Conservation (phyloP, 2,797 vertebrate genomes). For the Melanotaenia parkinsoni region DNA sequence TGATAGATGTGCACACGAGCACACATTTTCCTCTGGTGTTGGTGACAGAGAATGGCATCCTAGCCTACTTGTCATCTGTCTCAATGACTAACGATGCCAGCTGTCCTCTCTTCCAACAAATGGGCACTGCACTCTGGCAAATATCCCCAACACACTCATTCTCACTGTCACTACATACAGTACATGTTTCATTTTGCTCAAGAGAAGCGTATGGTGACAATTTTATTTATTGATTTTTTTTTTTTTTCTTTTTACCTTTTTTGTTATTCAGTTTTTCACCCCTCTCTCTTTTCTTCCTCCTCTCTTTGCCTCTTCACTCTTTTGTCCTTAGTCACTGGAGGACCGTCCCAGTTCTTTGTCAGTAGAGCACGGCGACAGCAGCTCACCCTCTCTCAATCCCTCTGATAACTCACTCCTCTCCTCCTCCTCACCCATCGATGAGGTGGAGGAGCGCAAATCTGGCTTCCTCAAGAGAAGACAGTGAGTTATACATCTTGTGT, state of each 20-base stretch:
- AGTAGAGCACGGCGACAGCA: conserved; percentile 94
- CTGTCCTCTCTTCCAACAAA: conserved; percentile 68
- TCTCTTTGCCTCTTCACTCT: neutral
- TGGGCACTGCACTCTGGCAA: conserved; percentile 33
- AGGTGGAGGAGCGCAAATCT: conserved; percentile 95
- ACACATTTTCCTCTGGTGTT: conserved; percentile 42
- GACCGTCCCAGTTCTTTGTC: conserved; percentile 95
- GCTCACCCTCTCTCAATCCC: conserved; percentile 95
- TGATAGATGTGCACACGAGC: conserved; percentile 14
- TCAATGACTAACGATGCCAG: conserved; percentile 72
- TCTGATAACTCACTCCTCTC: conserved; percentile 96
- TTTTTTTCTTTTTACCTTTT: neutral
- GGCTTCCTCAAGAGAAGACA: conserved; percentile 95
- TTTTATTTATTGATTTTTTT: too few relatives aligned
- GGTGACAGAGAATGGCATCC: conserved; percentile 56
- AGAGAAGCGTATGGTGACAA: neutral
- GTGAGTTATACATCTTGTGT: conserved; percentile 80
- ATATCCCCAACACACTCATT: conserved; percentile 30
- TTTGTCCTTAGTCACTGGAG: conserved; percentile 87
- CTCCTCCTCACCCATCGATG: conserved; percentile 95
- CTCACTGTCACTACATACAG: conserved; percentile 19
- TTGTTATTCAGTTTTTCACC: neutral
- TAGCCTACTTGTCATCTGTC: conserved; percentile 66
- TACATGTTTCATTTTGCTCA: conserved; percentile 4
- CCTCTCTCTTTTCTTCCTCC: neutral